Conservation (phyloP, 2,113 vertebrate species). For the Helogale parvula region DNA sequence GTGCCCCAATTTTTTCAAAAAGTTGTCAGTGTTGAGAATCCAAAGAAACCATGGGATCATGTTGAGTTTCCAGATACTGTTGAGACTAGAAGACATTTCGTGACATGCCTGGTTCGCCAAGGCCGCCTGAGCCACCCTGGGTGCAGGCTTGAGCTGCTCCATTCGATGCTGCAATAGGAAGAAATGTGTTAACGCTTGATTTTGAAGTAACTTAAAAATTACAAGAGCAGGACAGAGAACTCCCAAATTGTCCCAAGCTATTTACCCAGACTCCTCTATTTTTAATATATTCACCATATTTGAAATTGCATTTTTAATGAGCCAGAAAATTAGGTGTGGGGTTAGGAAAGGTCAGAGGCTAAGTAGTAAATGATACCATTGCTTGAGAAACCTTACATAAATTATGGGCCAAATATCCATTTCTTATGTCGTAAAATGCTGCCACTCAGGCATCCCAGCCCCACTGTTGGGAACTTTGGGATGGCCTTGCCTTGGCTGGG, state of each 20-base stretch:
- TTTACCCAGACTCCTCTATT: background rate
- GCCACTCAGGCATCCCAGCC: background rate
- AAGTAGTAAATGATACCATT: background rate
- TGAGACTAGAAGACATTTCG: background rate
- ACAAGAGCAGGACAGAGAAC: background rate
- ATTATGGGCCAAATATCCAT: background rate
- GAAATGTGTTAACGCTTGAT: background rate
- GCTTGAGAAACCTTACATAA: background rate
- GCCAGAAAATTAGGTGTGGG: background rate
- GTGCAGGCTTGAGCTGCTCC: background rate
- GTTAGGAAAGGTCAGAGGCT: background rate
- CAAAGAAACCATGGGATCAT: background rate
- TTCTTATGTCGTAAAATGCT: background rate
- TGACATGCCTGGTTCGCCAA: accelerated
- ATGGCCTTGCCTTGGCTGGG: background rate
- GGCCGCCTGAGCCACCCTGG: accelerated
- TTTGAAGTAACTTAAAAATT: conserved; percentile 32
- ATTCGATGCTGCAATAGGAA: background rate
- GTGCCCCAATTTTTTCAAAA: background rate
- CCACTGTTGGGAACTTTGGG: background rate
- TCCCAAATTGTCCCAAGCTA: background rate
- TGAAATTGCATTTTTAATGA: conserved; percentile 29
- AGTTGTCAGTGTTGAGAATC: background rate
- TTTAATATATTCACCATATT: conserved; percentile 21
- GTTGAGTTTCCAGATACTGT: background rate